Base-by-base conservation (phyloP, 2,888 invertebrate species). In the Sipha maydis region DNA sequence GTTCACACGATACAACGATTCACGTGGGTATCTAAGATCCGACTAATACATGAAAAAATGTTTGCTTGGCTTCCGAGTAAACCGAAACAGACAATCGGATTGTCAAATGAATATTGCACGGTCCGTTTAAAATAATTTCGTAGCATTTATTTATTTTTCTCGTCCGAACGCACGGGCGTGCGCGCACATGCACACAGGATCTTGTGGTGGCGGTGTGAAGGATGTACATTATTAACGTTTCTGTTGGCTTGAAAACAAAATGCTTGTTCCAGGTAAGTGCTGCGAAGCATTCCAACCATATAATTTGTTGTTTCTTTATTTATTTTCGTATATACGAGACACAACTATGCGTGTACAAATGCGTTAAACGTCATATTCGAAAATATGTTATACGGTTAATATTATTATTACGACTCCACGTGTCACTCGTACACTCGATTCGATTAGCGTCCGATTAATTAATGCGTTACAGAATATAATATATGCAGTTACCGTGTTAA, bases 281-380 rank as follows among this genome's bases (percentile, higher is more conserved):
- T n/a, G 73, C 61, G 28, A 7, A 69, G 19, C 67, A 85, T 89
- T 73, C 85, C 78, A 48, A 79, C 54, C 82, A 38, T 84, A 67
- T 86, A 71, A 86, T 89, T 89, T 69, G 79, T 86, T 85, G n/a
- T 83, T 82, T 38, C 28, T 69, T 75, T 75, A 56, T 77, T 85
- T 75, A 71, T 73, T 71, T 80, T 54, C 75, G 73, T 67, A 41
- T 67, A n/a, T 76, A 71, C 34, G 41, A 31, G 56, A 4, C 69
- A 25, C 69, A 3, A 61, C 0, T 61, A 61, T 5, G 61, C 61
- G 61, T 8, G 61, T 25, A 61, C 61, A 9, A 61, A 61, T 25
- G 61, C 21, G 5, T 61, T 25, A 25, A 25, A 61, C 25, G 61
- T 25, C 25, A 25, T 61, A 61, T 3, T 5, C 61, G 61, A 61